Conservation (phyloP, 2,113 vertebrate genomes). For the Ictalurus furcatus region DNA sequence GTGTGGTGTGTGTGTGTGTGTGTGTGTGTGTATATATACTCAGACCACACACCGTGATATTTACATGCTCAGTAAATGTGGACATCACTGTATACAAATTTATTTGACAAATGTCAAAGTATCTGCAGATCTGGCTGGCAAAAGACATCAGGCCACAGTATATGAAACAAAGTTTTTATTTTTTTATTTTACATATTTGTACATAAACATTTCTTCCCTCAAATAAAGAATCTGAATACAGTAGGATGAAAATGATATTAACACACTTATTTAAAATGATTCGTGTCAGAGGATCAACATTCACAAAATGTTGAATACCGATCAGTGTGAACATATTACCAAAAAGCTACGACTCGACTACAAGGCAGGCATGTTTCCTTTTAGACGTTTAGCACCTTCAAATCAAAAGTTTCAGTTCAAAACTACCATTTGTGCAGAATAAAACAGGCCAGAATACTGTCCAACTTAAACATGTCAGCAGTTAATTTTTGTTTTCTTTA, state of each 20-base stretch:
- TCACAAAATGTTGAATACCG: slow-evolving; percentile 95
- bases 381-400: slow-evolving; percentile 93
- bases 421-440: slow-evolving; percentile 92
- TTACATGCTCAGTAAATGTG: background rate
- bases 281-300: slow-evolving; percentile 91
- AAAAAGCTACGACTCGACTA: slow-evolving; percentile 92
- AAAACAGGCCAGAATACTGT: slow-evolving; percentile 88
- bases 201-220: slow-evolving; percentile 91
- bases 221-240: slow-evolving; percentile 89
- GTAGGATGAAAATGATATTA: slow-evolving; percentile 86
- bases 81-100: background rate
- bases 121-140: background rate
- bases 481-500: slow-evolving; percentile 76
- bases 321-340: slow-evolving; percentile 84
- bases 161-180: slow-evolving; percentile 97
- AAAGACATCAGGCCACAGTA: slow-evolving; percentile 63
- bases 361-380: slow-evolving; percentile 92
- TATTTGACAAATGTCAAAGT: background rate
- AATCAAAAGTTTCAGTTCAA: slow-evolving; percentile 87
- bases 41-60: background rate
- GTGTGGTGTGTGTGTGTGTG: too few species aligned
- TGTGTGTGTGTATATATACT: background rate
- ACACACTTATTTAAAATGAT: slow-evolving; percentile 92
- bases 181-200: slow-evolving; percentile 99
- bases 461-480: slow-evolving; percentile 82